Conservation (phyloP, 2,888 invertebrate species). For the Chirona hameri region DNA sequence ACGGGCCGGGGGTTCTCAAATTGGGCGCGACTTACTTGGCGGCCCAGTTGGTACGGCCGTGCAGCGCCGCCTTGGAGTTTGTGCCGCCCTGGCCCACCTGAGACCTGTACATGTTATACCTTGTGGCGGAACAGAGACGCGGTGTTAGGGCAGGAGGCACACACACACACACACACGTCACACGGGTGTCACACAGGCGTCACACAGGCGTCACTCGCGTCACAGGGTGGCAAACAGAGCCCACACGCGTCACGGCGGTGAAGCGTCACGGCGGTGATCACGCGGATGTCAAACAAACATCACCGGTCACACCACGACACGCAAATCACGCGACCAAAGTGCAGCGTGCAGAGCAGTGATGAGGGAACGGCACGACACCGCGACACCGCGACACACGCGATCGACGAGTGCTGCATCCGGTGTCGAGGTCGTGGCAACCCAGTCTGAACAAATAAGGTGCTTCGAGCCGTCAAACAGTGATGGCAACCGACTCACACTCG, state of each 20-base stretch:
- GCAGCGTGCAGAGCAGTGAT: too few species aligned
- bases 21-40: slow-evolving; percentile 60
- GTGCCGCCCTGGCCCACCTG: slow-evolving; percentile 28
- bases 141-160: neutral
- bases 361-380: too few species aligned
- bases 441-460: too few species aligned
- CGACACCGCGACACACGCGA: too few species aligned
- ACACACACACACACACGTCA: neutral
- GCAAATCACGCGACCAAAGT: too few species aligned
- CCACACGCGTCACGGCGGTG: neutral
- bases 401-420: too few species aligned
- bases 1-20: neutral
- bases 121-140: neutral
- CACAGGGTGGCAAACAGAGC: neutral
- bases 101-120: slow-evolving; percentile 26
- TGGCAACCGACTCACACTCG: too few species aligned
- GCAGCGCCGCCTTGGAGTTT: slow-evolving; percentile 50
- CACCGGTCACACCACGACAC: neutral
- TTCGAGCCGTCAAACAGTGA: too few species aligned
- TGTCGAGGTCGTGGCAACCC: too few species aligned
- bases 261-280: neutral
- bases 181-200: too few species aligned
- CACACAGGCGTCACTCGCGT: too few species aligned
- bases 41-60: slow-evolving; percentile 71
- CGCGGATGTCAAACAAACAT: neutral